phyloP scores from a whole-genome alignment of 2,113 vertebrate genomes.

The Macrotus californicus region DNA sequence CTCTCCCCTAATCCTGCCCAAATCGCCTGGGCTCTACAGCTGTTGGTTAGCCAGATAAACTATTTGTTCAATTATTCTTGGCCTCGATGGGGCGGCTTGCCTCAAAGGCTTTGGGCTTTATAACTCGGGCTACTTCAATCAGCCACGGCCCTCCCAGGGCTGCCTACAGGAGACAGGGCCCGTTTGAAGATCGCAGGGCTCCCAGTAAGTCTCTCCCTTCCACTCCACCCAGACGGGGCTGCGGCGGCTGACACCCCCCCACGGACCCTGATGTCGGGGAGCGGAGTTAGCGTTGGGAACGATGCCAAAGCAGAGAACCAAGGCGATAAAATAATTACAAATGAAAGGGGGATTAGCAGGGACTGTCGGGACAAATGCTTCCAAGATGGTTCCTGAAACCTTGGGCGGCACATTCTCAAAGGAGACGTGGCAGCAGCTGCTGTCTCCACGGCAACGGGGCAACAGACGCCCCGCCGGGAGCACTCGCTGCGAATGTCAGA shows the following conservation, averaged over 20 bases:
- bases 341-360: slow-evolving; percentile 81
- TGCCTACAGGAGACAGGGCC: slow-evolving; percentile 58
- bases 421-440: slow-evolving; percentile 78
- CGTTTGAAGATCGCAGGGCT: slow-evolving; percentile 61
- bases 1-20: slow-evolving; percentile 82
- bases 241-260: slow-evolving; percentile 16
- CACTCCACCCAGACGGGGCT: not conserved
- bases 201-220: not conserved
- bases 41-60: slow-evolving; percentile 82
- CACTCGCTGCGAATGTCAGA: slow-evolving; percentile 53
- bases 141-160: slow-evolving; percentile 56
- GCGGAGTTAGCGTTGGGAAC: slow-evolving; percentile 11
- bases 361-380: slow-evolving; percentile 75
- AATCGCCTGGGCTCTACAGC: slow-evolving; percentile 84
- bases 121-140: slow-evolving; percentile 76
- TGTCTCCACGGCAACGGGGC: slow-evolving; percentile 59
- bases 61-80: slow-evolving; percentile 85
- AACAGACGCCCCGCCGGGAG: slow-evolving; percentile 49
- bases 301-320: slow-evolving; percentile 29
- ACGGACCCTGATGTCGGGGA: not conserved
- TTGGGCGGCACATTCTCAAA: slow-evolving; percentile 70
- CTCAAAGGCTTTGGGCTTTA: slow-evolving; percentile 80
- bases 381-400: slow-evolving; percentile 70
- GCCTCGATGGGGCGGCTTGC: slow-evolving; percentile 68
- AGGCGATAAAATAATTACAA: slow-evolving; percentile 79